Evolutionary conservation across 2,113 vertebrate genomes (phyloP), one percentile per base, ranked within the genome.

Genomic region (Cheirogaleus medius): DNA sequence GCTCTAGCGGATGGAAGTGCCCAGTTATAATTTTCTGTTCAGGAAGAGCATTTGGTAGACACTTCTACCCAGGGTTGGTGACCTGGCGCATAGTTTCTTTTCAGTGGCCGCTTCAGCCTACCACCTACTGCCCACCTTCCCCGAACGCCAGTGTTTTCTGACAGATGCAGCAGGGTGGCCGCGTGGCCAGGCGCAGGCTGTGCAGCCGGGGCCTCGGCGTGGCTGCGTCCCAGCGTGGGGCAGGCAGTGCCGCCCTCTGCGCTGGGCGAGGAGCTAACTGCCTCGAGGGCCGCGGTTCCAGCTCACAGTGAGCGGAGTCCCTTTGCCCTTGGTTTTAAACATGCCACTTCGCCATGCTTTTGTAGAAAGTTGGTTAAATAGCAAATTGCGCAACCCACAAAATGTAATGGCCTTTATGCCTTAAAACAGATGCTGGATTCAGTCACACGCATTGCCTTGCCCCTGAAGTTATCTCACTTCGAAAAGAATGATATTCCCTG

Each of bases 1-100:
- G 96, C 96, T 97, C 93, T 87, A 74, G 80, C 93, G 95, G 77
- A 97, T 54, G 84, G 97, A 83, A 84, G 92, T 80, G 39, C 60
- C 82, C 85, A 21, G 44, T 88, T 87, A 81, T 64, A 66, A 73
- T 54, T 47, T 91, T 42, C 86, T 95, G 25, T 32, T 58, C 92
- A 39, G 74, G 83, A 78, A 58, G 85, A 27, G n/a, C 52, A 21
- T 69, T 47, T 15, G 63, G 96, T 23, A 14, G 56, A 14, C 12
- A 0, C 21, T 23, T 47, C 63, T 18, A 2, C 34, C 0, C 15
- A 6, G 84, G 80, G 63, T 4, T 0, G 8, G 29, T 0, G 25
- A 18, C 6, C n/a, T 2, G 37, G 91, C 25, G 23, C 42, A 13
- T 21, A 1, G 71, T 9, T 74, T 23, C 25, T 74, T 47, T 39